Base-by-base conservation (phyloP, 2,113 vertebrate genomes). In the Tor tambroides region DNA sequence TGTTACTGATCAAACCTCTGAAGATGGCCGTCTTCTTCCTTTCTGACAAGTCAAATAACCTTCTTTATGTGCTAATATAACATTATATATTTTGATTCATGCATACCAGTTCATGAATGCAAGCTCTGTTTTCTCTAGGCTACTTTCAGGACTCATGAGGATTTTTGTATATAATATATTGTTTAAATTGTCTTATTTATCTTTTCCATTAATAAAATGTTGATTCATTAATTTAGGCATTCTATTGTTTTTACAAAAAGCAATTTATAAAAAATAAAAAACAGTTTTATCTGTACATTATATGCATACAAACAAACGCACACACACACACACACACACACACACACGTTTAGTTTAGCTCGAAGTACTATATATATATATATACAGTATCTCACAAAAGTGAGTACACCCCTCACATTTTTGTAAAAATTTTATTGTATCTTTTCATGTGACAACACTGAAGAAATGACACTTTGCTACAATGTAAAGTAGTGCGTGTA, bases 1-100 rank as follows among this genome's bases (percentile, higher is more conserved):
- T 89, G 85, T 85, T 87, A 38, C 83, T 87, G 61, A 85, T 82
- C 86, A 87, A 87, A 82, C 32, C 35, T 87, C 81, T 82, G 46
- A 85, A 69, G 26, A 87, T 80, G 80, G 51, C 80, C 38, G 26
- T 89, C 75, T 46, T 63, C 54, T 84, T 85, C 59, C 80, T 65
- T 32, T 15, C 67, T 59, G 0, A 46, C 72, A 26, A 23, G 32
- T 80, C 35, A 46, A 30, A 46, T 76, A 76, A 21, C 6, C 28
- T 43, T 54, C 76, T 35, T 74, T 79, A 56, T 56, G 12, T 12
- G 26, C 28, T 28, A 78, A 79, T 56, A 56, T 15, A 28, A 81
- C 56, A 63, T 14, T 32, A 43, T 46, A 41, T 46, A 72, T 86
- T 86, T 72, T 74, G 63, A 86, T 84, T 80, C 21, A 86, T 51